Evolutionary conservation across 2,113 vertebrate genomes (phyloP).

Genomic region (Vidua macroura): DNA sequence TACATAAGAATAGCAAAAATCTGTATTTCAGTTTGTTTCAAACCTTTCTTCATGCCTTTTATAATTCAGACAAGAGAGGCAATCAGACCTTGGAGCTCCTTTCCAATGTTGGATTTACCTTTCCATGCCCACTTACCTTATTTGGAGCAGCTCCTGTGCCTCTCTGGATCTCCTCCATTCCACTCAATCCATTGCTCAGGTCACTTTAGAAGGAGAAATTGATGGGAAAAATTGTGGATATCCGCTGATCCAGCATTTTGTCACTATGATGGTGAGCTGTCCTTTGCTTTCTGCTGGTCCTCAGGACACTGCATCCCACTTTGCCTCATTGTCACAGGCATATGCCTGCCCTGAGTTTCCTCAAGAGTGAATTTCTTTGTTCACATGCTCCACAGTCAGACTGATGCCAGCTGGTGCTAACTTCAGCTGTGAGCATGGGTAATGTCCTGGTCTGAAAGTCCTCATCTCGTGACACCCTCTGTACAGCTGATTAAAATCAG

Average conservation of each 20-base stretch:
- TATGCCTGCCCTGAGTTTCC: not conserved
- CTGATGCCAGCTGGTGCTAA: not conserved
- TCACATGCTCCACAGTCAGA: not conserved
- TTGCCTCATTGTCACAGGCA: accelerated
- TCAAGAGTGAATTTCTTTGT: not conserved
- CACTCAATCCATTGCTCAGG: not conserved
- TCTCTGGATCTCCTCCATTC: not conserved
- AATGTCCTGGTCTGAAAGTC: not conserved
- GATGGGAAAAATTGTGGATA: not conserved
- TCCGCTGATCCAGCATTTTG: not conserved
- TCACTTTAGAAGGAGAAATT: not conserved
- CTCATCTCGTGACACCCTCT: not conserved
- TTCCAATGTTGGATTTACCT: not conserved
- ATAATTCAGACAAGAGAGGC: not conserved
- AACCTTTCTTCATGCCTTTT: not conserved
- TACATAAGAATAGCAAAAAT: not conserved
- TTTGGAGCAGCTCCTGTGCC: not conserved
- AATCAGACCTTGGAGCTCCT: not conserved
- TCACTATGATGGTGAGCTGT: not conserved
- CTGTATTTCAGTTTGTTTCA: not conserved
- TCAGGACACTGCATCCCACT: not conserved
- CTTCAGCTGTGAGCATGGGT: not conserved
- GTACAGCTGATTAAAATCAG: not conserved
- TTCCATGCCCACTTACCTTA: not conserved
- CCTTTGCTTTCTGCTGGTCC: not conserved